These are phyloP conservation scores for Epicampocera succincta DNA, from an alignment of 2,888 invertebrate genomes.

Conservation along the genomic window DNA sequence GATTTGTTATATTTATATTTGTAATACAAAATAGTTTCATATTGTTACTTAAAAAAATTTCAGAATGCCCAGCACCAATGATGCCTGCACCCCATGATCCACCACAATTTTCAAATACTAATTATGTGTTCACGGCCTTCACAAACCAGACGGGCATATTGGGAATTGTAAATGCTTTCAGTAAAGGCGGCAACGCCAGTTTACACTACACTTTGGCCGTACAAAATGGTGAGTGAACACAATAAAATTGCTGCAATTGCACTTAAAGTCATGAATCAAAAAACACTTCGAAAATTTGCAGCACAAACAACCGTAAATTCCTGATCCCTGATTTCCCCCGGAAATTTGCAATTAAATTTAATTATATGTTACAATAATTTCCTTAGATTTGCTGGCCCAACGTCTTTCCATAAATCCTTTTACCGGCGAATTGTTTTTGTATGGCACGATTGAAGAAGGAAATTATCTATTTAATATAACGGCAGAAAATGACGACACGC, in stretches of 20 bases:
- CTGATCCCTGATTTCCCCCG: too few species aligned
- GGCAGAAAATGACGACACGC: slow-evolving; percentile 68
- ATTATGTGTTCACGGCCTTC: slow-evolving; percentile 61
- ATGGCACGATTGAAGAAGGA: slow-evolving; percentile 68
- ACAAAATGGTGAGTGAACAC: slow-evolving; percentile 64
- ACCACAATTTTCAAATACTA: slow-evolving; percentile 50
- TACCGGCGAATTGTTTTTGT: slow-evolving; percentile 71
- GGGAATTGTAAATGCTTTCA: slow-evolving; percentile 69
- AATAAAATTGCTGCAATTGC: too few species aligned
- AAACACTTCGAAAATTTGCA: neutral
- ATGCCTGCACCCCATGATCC: neutral
- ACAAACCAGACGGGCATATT: slow-evolving; percentile 70
- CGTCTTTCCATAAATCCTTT: slow-evolving; percentile 60
- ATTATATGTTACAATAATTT: neutral
- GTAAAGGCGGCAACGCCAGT: slow-evolving; percentile 44
- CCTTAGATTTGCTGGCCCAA: slow-evolving; percentile 47
- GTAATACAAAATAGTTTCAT: too few species aligned
- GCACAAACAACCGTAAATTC: too few species aligned
- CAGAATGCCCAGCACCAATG: slow-evolving; percentile 32
- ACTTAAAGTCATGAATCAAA: too few species aligned
- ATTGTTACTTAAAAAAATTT: slow-evolving; percentile 6
- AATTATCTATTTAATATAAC: slow-evolving; percentile 71
- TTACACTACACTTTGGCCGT: slow-evolving; percentile 68
- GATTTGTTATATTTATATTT: too few species aligned
- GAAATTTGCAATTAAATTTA: neutral